Conservation (phyloP, 1,140 invertebrate genomes). For the Manduca sexta region DNA sequence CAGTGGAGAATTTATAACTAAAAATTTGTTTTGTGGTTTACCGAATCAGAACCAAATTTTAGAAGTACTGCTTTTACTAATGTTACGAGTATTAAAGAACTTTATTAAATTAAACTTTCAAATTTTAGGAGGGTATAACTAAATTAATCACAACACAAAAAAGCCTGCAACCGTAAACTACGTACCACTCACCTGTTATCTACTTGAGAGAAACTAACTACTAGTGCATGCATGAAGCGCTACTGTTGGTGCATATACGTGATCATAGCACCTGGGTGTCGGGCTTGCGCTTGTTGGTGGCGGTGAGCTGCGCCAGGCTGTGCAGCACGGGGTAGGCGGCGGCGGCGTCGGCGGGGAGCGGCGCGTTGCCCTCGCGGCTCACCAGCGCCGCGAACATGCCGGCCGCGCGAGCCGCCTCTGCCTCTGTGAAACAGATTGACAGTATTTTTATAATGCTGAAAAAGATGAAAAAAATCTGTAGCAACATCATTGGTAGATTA, state of each 20-base stretch:
- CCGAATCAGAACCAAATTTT: too few relatives aligned
- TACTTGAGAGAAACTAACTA: conserved; percentile 27
- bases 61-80: too few relatives aligned
- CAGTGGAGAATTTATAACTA: too few relatives aligned
- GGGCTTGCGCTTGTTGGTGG: conserved; percentile 57
- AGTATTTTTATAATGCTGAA: too few relatives aligned
- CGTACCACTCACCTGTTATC: conserved; percentile 5
- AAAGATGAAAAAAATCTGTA: too few relatives aligned
- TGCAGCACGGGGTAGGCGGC: conserved; percentile 72
- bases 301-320: conserved; percentile 38
- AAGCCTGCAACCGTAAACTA: neutral
- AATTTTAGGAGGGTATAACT: too few relatives aligned
- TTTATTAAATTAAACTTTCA: too few relatives aligned
- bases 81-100: too few relatives aligned
- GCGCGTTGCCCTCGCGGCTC: conserved; percentile 83
- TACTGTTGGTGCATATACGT: conserved; percentile 15
- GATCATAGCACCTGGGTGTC: conserved; percentile 52
- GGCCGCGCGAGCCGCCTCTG: conserved; percentile 82
- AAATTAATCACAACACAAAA: neutral
- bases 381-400: conserved; percentile 82
- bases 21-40: too few relatives aligned
- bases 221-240: conserved; percentile 37
- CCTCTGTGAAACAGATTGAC: conserved; percentile 75
- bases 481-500: too few relatives aligned
- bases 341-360: conserved; percentile 76